A percentile compares a stretch with the other conserved stretches of the same genome.
These are phyloP conservation scores for Varanus salvator DNA, from an alignment of 2,113 vertebrate species.

Conservation along the genomic window DNA sequence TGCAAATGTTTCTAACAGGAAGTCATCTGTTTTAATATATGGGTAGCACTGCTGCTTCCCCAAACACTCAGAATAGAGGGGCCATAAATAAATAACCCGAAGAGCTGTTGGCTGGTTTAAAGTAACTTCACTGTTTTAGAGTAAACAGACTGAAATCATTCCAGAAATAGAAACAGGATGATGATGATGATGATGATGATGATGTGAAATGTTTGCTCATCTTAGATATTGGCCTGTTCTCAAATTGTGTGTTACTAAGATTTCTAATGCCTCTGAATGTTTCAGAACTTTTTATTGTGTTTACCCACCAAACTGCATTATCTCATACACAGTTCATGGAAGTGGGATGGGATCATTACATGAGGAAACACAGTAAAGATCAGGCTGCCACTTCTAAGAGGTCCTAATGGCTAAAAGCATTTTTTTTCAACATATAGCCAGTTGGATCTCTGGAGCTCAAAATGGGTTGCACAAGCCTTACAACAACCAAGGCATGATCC, in stretches of 20 bases:
- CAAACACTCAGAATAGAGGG: not conserved
- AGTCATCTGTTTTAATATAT: not conserved
- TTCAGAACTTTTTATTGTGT: conserved; percentile 64
- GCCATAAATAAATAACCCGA: not conserved
- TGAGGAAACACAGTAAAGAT: not conserved
- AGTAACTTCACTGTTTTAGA: conserved; percentile 3
- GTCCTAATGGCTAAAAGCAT: not conserved
- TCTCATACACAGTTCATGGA: conserved; percentile 32
- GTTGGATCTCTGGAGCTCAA: not conserved
- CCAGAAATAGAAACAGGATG: not conserved
- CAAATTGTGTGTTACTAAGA: conserved; percentile 63
- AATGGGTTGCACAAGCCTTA: not conserved
- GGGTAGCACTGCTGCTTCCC: not conserved
- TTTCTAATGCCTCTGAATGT: conserved; percentile 56
- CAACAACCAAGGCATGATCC: not conserved
- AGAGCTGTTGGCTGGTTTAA: not conserved
- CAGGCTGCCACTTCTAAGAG: not conserved
- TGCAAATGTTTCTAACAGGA: not conserved
- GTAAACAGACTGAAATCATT: not conserved
- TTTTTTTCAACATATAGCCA: not conserved
- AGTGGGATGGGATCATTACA: conserved; percentile 2
- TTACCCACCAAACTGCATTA: conserved; percentile 36
- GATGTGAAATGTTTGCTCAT: conserved; percentile 63
- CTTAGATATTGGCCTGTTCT: conserved; percentile 69
- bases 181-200: conserved; percentile 13